Percentiles rank a stretch among this genome's conserved stretches.
Evolutionary conservation across 2,797 vertebrate species (phyloP).

Genomic region (Phalanger gymnotis): DNA sequence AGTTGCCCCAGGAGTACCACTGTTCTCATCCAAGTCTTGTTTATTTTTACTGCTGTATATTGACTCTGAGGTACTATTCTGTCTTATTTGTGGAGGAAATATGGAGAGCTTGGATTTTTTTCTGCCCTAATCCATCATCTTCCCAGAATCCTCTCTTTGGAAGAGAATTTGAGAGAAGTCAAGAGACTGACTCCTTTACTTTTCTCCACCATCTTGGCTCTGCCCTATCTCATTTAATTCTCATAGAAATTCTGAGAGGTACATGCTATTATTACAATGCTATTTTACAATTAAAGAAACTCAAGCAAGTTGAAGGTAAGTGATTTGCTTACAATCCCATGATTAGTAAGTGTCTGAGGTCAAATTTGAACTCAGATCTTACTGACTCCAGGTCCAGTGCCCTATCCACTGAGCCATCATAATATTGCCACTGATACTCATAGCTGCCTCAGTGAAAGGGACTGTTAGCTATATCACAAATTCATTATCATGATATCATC

Average conservation of each 20-base stretch:
- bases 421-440: background rate
- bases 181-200: background rate
- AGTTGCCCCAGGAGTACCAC: too few species aligned
- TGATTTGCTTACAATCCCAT: background rate
- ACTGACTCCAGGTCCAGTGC: background rate
- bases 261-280: background rate
- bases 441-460: background rate
- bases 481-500: background rate
- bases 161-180: background rate
- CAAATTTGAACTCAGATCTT: background rate
- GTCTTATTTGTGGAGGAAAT: too few species aligned
- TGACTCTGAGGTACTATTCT: too few species aligned
- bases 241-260: background rate
- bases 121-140: too few species aligned
- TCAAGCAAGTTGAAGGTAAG: background rate
- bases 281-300: background rate
- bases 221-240: background rate
- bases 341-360: background rate
- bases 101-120: too few species aligned
- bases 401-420: background rate
- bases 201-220: background rate
- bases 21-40: too few species aligned
- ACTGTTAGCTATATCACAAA: background rate
- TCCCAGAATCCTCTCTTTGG: background rate
- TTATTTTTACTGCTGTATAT: too few species aligned